Percentiles rank a stretch among this genome's conserved stretches.
Evolutionary conservation across 2,797 vertebrate genomes (phyloP).

Genomic region (Melanotaenia trifasciata): DNA sequence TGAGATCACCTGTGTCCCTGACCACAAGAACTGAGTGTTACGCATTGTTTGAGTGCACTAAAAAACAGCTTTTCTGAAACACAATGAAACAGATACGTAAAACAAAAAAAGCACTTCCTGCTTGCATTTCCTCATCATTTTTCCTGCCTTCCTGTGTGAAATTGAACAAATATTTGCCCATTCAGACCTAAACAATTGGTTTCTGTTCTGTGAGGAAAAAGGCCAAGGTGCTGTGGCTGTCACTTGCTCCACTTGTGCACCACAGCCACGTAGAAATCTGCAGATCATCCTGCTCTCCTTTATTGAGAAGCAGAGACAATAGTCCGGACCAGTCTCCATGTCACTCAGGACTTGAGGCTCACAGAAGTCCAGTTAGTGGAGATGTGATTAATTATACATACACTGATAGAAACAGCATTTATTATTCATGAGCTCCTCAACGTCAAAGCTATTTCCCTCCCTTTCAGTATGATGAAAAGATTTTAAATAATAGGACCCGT

Average conservation of each 20-base stretch:
- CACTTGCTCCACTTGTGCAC: conserved; percentile 45
- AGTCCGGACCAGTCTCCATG: conserved; percentile 70
- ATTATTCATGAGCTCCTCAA: conserved; percentile 84
- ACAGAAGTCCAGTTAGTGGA: conserved; percentile 79
- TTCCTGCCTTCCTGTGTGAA: conserved; percentile 66
- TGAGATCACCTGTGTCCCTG: conserved; percentile 56
- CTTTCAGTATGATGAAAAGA: conserved; percentile 84
- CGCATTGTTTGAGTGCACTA: conserved; percentile 59
- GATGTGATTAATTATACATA: conserved; percentile 88
- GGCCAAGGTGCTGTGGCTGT: conserved; percentile 10
- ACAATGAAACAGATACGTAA: conserved; percentile 73
- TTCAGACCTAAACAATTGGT: conserved; percentile 68
- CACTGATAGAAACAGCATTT: conserved; percentile 85
- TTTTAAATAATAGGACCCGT: conserved; percentile 83
- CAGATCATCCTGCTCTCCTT: conserved; percentile 52
- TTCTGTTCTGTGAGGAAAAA: conserved; percentile 33
- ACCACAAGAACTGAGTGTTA: conserved; percentile 33
- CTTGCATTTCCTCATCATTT: conserved; percentile 61
- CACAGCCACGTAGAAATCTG: conserved; percentile 44
- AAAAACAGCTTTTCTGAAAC: conserved; percentile 59
- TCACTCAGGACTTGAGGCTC: conserved; percentile 78
- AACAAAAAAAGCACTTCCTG: conserved; percentile 67
- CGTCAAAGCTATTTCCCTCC: conserved; percentile 80
- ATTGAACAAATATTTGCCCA: conserved; percentile 64
- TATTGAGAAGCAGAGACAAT: conserved; percentile 66